Conservation (phyloP, 2,888 invertebrate species). For the Epirrita christyi region DNA sequence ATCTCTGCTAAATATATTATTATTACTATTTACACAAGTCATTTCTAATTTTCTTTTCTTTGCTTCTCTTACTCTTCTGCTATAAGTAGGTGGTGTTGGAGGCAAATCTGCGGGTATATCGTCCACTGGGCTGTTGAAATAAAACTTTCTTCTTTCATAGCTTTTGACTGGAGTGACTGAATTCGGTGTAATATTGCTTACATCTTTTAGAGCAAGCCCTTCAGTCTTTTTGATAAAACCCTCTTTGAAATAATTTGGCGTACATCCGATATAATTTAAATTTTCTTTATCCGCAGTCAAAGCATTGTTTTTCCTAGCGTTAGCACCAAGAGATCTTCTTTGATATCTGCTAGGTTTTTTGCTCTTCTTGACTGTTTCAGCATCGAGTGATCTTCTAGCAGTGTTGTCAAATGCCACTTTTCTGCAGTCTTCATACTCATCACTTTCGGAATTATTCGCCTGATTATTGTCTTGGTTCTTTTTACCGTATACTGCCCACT, state of each 20-base stretch:
- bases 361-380: slow-evolving; percentile 71
- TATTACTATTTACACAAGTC: slow-evolving; percentile 59
- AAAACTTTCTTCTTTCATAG: slow-evolving; percentile 63
- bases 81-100: slow-evolving; percentile 74
- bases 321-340: slow-evolving; percentile 70
- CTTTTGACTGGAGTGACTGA: slow-evolving; percentile 67
- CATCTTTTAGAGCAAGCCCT: slow-evolving; percentile 81
- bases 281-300: slow-evolving; percentile 76
- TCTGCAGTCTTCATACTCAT: slow-evolving; percentile 49
- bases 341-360: slow-evolving; percentile 79
- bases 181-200: slow-evolving; percentile 86
- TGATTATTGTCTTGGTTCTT: slow-evolving; percentile 68
- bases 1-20: slow-evolving; percentile 66
- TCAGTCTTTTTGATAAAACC: slow-evolving; percentile 84
- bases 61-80: slow-evolving; percentile 76
- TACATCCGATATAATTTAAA: slow-evolving; percentile 79
- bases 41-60: slow-evolving; percentile 80
- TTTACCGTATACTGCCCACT: slow-evolving; percentile 85
- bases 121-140: slow-evolving; percentile 60
- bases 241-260: slow-evolving; percentile 86
- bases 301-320: slow-evolving; percentile 65
- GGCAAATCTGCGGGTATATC: slow-evolving; percentile 70
- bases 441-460: slow-evolving; percentile 50
- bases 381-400: slow-evolving; percentile 69
- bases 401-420: slow-evolving; percentile 55